Base-by-base conservation (phyloP, 92 coral and sea anemone species). In the Porites lobata region DNA sequence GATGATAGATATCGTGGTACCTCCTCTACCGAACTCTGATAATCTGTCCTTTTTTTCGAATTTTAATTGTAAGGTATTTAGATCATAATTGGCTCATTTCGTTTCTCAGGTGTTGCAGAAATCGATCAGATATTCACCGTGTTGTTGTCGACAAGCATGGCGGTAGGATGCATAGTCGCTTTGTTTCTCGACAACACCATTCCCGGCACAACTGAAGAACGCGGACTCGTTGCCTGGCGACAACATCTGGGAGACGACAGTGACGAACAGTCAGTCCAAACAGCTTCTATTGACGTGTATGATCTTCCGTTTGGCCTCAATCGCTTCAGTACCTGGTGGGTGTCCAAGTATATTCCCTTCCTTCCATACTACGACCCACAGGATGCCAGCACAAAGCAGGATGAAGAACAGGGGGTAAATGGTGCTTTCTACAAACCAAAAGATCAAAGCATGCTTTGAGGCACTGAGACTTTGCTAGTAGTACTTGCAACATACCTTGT, bases 171-270 rank as follows among this genome's bases (percentile, higher is more conserved):
- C 6, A 52, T 95, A 13, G 76, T 86, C 69, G 99, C 96, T 10
- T 78, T 96, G 72, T 43, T 96, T 20, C 85, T 96, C 82, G 99
- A 96, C 85, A 96, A 96, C 91, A 88, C 96, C 71, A 92, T 96
- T 29, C 99, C 99, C 54, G 99, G 99, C 1, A 95, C 99, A 9
- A 65, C 63, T 3, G 86, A 95, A 82, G 99, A 96, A 81, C 96
- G 99, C 22, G 99, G 99, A 7, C 78, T 96, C 69, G 69, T 81
- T 67, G 89, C 94, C 71, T 96, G 99, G 99, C 93, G 92, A 20
- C 75, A 87, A 53, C 72, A 81, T 69, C 75, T 77, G 52, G 83
- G 61, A 80, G 78, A 77, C 50, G 94, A 88, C 5, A 65, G 67
- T 7, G 89, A 86, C 24, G 88, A 92, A 21, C 79, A 87, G 15